A percentile compares a stretch with the other conserved stretches of the same genome.
Evolutionary conservation across 2,113 vertebrate genomes (phyloP).

Genomic region (Grammomys surdaster): DNA sequence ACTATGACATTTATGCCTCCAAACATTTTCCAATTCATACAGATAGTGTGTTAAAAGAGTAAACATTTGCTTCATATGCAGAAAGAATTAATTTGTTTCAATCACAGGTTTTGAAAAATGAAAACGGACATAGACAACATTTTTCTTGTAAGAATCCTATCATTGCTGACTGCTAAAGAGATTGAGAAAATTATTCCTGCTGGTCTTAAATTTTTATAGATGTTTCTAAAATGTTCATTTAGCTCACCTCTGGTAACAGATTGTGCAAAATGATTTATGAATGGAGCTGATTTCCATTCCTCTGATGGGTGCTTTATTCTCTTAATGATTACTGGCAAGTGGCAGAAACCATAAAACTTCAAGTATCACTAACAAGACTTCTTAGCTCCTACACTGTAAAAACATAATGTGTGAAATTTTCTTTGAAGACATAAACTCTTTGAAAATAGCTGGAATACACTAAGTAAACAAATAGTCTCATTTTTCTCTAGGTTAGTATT

Average conservation of each 20-base stretch:
- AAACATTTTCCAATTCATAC: not conserved
- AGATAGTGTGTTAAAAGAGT: not conserved
- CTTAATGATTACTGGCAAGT: conserved; percentile 77
- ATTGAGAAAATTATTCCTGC: conserved; percentile 60
- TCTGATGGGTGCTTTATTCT: conserved; percentile 67
- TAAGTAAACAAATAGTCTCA: not conserved
- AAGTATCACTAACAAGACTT: conserved; percentile 60
- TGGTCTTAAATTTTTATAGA: conserved; percentile 78
- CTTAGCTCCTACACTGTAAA: conserved; percentile 54
- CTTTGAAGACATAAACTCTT: conserved; percentile 26
- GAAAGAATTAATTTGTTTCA: conserved; percentile 34
- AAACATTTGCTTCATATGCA: not conserved
- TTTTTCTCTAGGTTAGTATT: conserved; percentile 5
- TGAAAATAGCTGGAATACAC: not conserved
- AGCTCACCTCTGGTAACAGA: conserved; percentile 74
- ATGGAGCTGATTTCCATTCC: conserved; percentile 58
- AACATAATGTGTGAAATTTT: conserved; percentile 40
- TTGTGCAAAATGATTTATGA: conserved; percentile 77
- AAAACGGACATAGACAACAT: conserved; percentile 35
- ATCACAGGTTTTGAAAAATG: conserved; percentile 26
- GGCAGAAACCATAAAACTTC: conserved; percentile 68
- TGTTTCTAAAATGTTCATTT: conserved; percentile 77
- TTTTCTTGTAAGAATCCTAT: conserved; percentile 40
- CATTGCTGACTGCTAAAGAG: conserved; percentile 55
- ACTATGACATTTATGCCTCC: not conserved